These are phyloP conservation scores for Scyliorhinus canicula DNA, from an alignment of 2,797 vertebrate genomes.

Conservation along the genomic window DNA sequence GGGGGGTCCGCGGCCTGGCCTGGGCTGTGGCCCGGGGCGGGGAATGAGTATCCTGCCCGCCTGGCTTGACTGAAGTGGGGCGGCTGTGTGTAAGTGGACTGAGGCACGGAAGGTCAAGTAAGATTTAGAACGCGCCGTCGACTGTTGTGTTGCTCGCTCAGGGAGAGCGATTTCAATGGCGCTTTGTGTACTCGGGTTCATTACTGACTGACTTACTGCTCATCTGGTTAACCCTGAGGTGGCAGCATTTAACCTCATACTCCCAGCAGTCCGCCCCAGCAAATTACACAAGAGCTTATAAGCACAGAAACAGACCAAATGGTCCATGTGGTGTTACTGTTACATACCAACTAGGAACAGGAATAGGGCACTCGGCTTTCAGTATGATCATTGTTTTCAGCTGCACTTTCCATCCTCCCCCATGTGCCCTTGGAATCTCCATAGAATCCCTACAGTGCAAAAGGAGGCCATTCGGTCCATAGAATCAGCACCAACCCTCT, in stretches of 20 bases:
- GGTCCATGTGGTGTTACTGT: background rate
- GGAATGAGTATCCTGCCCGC: background rate
- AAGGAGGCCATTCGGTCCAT: too few relatives aligned
- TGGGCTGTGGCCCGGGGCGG: background rate
- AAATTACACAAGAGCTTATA: background rate
- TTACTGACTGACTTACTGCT: background rate
- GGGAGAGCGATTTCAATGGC: too few relatives aligned
- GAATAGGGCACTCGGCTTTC: too few relatives aligned
- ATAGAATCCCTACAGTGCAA: too few relatives aligned
- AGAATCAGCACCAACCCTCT: too few relatives aligned
- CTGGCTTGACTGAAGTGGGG: background rate
- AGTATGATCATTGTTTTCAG: too few relatives aligned
- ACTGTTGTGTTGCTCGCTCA: background rate
- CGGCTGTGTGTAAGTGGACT: background rate
- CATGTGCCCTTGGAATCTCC: too few relatives aligned
- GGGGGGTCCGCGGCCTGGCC: background rate
- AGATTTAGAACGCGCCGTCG: background rate
- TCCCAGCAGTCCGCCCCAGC: background rate
- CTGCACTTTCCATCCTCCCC: too few relatives aligned
- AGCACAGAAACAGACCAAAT: background rate
- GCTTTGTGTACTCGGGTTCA: background rate
- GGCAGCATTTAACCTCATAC: background rate
- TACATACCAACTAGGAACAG: too few relatives aligned
- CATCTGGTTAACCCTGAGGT: background rate
- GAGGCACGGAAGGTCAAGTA: background rate